phyloP scores from a whole-genome alignment of 2,888 invertebrate genomes.

The Archips xylosteana region DNA sequence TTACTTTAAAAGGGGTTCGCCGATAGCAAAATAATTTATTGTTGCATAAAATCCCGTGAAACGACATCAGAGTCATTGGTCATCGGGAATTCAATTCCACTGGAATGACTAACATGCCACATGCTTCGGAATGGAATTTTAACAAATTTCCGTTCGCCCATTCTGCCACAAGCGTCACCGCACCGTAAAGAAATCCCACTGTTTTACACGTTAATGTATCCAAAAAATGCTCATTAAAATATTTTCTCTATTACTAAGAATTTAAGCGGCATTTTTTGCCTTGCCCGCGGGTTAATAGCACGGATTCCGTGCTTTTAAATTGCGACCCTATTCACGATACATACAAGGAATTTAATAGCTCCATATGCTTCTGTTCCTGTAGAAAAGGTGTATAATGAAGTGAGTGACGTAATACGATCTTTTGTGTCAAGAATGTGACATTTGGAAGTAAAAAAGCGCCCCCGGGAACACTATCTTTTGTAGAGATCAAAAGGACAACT shows the following conservation, averaged over 20 bases:
- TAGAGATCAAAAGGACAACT: constrained; percentile 63
- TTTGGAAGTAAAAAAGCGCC: constrained; percentile 58
- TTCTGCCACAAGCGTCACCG: constrained; percentile 37
- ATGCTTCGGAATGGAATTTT: constrained; percentile 61
- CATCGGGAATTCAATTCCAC: constrained; percentile 11
- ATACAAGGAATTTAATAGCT: neutral
- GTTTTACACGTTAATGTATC: constrained; percentile 68
- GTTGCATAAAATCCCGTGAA: neutral
- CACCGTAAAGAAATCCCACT: constrained; percentile 60
- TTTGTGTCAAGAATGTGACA: constrained; percentile 60
- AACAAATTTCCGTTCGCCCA: constrained; percentile 71
- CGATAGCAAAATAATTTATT: neutral
- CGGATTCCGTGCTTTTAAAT: neutral
- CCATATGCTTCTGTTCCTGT: constrained; percentile 41
- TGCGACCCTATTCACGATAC: neutral
- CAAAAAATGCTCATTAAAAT: constrained; percentile 79
- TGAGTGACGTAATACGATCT: constrained; percentile 50
- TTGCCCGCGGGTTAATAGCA: constrained; percentile 56
- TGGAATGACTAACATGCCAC: constrained; percentile 36
- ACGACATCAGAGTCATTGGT: neutral
- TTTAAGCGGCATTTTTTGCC: constrained; percentile 65
- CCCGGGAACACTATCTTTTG: constrained; percentile 58
- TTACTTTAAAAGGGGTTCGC: neutral
- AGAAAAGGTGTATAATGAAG: constrained; percentile 44
- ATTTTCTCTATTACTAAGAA: constrained; percentile 72